These are phyloP conservation scores for Falco berigora DNA, from an alignment of 2,797 vertebrate species.

Conservation along the genomic window DNA sequence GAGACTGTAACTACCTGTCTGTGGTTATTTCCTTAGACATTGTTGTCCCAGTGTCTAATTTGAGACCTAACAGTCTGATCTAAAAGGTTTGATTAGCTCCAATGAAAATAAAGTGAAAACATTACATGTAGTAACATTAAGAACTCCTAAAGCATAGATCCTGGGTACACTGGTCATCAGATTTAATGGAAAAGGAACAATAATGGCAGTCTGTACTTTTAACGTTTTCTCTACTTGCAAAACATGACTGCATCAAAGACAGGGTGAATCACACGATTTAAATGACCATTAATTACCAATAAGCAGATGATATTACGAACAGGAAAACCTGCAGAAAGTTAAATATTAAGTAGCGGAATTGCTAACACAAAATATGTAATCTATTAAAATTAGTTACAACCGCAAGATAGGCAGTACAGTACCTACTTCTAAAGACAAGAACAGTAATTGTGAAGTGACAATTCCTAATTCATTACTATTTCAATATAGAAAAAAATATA, in stretches of 20 bases:
- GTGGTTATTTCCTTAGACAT: neutral
- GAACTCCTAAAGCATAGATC: neutral
- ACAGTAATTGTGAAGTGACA: neutral
- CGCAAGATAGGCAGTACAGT: neutral
- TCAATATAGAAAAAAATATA: neutral
- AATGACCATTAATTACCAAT: neutral
- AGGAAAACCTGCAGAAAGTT: neutral
- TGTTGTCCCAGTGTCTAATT: neutral
- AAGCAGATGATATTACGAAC: neutral
- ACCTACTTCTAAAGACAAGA: neutral
- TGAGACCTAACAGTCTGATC: neutral
- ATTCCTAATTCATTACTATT: neutral
- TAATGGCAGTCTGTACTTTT: neutral
- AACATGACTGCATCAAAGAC: neutral
- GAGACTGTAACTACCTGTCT: neutral
- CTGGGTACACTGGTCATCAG: neutral
- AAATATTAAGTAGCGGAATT: neutral
- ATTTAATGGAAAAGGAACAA: neutral
- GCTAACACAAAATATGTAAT: neutral
- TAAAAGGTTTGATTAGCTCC: neutral
- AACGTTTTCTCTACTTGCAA: neutral
- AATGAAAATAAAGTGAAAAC: neutral
- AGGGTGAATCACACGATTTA: neutral
- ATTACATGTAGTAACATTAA: neutral
- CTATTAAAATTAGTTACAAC: neutral